Evolutionary conservation across 2,113 vertebrate genomes (phyloP).

Genomic region (Heptranchias perlo): DNA sequence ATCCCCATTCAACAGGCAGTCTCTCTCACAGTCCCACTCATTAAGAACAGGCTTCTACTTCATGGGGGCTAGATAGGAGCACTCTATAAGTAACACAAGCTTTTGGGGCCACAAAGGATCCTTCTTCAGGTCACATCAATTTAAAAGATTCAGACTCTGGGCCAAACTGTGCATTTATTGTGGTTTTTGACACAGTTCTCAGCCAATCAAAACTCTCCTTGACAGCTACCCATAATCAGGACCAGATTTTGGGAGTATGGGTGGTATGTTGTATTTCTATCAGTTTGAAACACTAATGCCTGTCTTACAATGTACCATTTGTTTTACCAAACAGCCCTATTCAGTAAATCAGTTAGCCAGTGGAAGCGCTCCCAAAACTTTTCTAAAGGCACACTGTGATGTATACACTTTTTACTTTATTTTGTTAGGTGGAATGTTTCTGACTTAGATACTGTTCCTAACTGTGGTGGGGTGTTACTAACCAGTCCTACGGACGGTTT

Average conservation of each 20-base stretch:
- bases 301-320: neutral
- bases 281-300: neutral
- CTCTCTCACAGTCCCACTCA: neutral
- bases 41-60: neutral
- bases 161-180: conserved; percentile 2
- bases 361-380: neutral
- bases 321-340: neutral
- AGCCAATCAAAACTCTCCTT: neutral
- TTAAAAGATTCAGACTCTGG: neutral
- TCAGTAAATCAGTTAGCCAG: neutral
- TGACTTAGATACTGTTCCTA: neutral
- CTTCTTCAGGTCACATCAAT: conserved; percentile 17
- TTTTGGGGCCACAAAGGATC: neutral
- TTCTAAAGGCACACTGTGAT: neutral
- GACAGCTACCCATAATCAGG: conserved; percentile 10
- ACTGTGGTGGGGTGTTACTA: neutral
- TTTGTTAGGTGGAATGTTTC: neutral
- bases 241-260: neutral
- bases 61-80: neutral
- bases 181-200: neutral
- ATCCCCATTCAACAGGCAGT: neutral
- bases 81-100: neutral
- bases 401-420: neutral
- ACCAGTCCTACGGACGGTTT: neutral
- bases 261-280: neutral